These are phyloP conservation scores for Trididemnum miniatum DNA, from an alignment of 23 tunicate species.

Conservation along the genomic window DNA sequence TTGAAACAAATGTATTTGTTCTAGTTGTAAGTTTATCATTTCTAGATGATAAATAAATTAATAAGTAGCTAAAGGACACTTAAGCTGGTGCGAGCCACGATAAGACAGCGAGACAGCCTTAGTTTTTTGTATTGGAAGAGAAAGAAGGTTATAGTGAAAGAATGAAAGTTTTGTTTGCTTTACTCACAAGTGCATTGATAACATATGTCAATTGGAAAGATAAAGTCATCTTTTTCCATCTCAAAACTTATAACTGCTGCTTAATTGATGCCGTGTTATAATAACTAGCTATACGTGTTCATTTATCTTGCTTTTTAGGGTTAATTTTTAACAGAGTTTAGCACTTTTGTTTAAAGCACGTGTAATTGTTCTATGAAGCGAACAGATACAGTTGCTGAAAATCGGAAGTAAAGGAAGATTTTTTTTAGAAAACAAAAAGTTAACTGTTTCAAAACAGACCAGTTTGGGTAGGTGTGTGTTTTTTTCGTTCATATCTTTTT, in stretches of 20 bases:
- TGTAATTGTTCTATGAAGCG: no score
- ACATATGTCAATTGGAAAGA: slow-evolving; percentile 43
- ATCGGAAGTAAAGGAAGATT: no score
- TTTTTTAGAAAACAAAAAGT: no score
- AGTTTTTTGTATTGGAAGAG: not conserved
- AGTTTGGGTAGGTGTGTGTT: no score
- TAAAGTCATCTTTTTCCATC: slow-evolving; percentile 33
- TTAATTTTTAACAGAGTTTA: slow-evolving; percentile 13
- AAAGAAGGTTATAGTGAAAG: not conserved
- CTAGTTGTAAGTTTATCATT: not conserved
- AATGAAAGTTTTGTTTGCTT: slow-evolving; percentile 20
- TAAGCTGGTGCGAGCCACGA: not conserved
- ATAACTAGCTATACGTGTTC: not conserved
- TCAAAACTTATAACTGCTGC: not conserved
- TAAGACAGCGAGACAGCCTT: not conserved
- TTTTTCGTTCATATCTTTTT: no score
- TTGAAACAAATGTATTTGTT: not conserved
- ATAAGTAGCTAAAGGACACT: slow-evolving; percentile 28
- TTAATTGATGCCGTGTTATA: slow-evolving; percentile 16
- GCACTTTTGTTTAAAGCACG: not conserved
- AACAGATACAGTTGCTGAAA: no score
- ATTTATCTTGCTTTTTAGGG: slow-evolving; percentile 2
- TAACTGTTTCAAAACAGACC: no score
- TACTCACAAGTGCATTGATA: slow-evolving; percentile 43
- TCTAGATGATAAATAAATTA: slow-evolving; percentile 19